These are phyloP conservation scores for Drosophila pachea DNA, from an alignment of 1,140 invertebrate genomes.

Conservation along the genomic window DNA sequence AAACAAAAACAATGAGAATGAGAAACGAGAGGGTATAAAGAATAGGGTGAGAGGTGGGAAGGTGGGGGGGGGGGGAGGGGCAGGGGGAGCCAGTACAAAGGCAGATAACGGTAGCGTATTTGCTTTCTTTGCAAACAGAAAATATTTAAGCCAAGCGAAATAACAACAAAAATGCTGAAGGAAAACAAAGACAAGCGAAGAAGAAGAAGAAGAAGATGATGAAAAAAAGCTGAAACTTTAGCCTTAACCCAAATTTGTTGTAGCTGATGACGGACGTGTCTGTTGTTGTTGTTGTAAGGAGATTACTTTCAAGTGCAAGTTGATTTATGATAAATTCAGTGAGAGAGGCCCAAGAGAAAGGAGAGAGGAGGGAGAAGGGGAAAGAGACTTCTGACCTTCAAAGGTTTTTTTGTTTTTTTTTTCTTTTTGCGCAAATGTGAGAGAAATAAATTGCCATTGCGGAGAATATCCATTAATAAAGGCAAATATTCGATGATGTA, in stretches of 20 bases:
- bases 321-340: slow-evolving; percentile 44
- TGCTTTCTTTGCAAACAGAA: slow-evolving; percentile 48
- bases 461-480: slow-evolving; percentile 22
- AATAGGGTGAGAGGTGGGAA: no score
- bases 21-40: no score
- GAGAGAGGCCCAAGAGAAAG: slow-evolving; percentile 15
- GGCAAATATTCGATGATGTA: not conserved
- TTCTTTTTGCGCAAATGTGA: slow-evolving; percentile 27
- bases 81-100: not conserved
- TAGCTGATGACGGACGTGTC: slow-evolving; percentile 28
- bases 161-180: not conserved
- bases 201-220: slow-evolving; percentile 25
- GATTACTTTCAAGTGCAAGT: slow-evolving; percentile 67
- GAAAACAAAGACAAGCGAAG: slow-evolving; percentile 3
- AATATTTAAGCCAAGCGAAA: not conserved
- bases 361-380: not conserved
- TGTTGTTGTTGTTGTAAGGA: slow-evolving; percentile 44
- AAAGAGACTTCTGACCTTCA: slow-evolving; percentile 25
- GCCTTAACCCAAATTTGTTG: slow-evolving; percentile 65
- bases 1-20: slow-evolving; percentile 30
- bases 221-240: slow-evolving; percentile 48
- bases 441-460: slow-evolving; percentile 14
- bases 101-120: slow-evolving; percentile 48
- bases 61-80: no score
- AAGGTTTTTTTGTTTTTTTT: not conserved